These are phyloP conservation scores for Epirrhoe tristata DNA, from an alignment of 2,888 invertebrate species.

Conservation along the genomic window DNA sequence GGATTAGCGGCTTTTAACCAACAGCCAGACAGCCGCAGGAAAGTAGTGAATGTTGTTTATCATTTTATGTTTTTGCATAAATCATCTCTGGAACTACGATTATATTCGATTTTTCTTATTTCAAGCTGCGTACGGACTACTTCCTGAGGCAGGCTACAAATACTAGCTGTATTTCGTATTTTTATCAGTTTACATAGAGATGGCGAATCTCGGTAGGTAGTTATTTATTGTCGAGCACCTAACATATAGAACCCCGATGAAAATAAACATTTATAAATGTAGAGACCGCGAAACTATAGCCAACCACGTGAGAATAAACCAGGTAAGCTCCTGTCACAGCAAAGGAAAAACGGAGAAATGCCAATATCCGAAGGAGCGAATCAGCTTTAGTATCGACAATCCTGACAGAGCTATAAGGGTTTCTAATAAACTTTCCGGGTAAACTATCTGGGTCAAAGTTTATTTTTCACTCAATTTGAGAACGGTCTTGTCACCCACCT, in stretches of 20 bases:
- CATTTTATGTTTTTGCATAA: constrained; percentile 3
- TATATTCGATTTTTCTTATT: too few species aligned
- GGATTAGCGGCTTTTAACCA: constrained; percentile 74
- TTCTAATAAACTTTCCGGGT: constrained; percentile 32
- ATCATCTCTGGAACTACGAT: too few species aligned
- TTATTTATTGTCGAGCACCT: background rate
- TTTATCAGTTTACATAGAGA: too few species aligned
- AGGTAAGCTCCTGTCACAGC: constrained; percentile 40
- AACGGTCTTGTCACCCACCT: constrained; percentile 5
- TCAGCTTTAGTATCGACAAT: constrained; percentile 49
- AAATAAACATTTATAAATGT: constrained; percentile 9
- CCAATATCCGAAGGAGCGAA: constrained; percentile 47
- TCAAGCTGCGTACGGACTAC: too few species aligned
- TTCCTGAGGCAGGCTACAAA: too few species aligned
- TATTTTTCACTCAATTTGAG: constrained; percentile 33
- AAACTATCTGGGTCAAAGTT: constrained; percentile 31
- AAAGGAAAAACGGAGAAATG: constrained; percentile 41
- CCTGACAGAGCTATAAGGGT: constrained; percentile 40
- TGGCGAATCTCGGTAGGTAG: background rate
- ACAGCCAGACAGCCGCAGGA: constrained; percentile 46
- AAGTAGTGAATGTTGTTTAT: constrained; percentile 36
- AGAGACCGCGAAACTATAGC: constrained; percentile 13
- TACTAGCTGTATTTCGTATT: too few species aligned
- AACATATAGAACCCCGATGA: background rate
- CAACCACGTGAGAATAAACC: constrained; percentile 27